A percentile compares a stretch with the other conserved stretches of the same genome.
These are phyloP conservation scores for Microctenopoma stevenorrisi DNA, from an alignment of 2,797 vertebrate genomes.

Conservation along the genomic window DNA sequence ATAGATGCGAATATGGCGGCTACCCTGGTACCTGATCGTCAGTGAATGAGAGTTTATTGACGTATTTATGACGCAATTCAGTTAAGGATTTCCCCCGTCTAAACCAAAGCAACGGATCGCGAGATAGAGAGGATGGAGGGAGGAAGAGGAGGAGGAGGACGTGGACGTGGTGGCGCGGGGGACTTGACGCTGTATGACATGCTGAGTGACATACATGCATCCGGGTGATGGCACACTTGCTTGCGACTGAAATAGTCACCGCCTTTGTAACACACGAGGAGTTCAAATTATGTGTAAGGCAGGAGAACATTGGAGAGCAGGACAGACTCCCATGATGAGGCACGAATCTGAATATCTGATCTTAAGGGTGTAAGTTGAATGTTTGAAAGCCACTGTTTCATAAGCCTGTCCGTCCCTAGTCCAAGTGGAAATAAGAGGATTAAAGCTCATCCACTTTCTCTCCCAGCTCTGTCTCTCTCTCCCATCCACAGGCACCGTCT, in stretches of 20 bases:
- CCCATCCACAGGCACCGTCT: conserved; percentile 20
- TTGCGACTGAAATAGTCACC: conserved; percentile 18
- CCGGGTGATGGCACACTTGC: conserved; percentile 37
- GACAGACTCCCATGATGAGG: not conserved
- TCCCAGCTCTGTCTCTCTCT: conserved; percentile 28
- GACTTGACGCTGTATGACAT: conserved; percentile 31
- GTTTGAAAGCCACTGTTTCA: conserved; percentile 62
- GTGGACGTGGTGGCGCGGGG: conserved; percentile 32
- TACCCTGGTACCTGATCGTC: conserved; percentile 82
- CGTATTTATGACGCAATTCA: conserved; percentile 86
- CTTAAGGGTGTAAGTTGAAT: conserved; percentile 43
- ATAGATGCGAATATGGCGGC: conserved; percentile 88
- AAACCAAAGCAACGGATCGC: conserved; percentile 62
- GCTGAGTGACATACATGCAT: conserved; percentile 44
- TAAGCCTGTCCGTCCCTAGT: conserved; percentile 69
- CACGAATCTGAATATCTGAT: conserved; percentile 38
- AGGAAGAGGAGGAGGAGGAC: conserved; percentile 7
- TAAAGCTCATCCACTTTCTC: conserved; percentile 74
- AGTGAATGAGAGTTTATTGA: conserved; percentile 84
- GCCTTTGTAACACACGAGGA: conserved; percentile 10
- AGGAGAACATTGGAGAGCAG: conserved; percentile 11
- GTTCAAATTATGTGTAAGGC: conserved; percentile 22
- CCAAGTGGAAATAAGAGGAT: conserved; percentile 79
- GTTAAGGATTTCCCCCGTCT: conserved; percentile 85
- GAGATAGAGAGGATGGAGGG: conserved; percentile 38